Evolutionary conservation across 2,797 vertebrate species (phyloP).

Genomic region (Leptodactylus fallax): DNA sequence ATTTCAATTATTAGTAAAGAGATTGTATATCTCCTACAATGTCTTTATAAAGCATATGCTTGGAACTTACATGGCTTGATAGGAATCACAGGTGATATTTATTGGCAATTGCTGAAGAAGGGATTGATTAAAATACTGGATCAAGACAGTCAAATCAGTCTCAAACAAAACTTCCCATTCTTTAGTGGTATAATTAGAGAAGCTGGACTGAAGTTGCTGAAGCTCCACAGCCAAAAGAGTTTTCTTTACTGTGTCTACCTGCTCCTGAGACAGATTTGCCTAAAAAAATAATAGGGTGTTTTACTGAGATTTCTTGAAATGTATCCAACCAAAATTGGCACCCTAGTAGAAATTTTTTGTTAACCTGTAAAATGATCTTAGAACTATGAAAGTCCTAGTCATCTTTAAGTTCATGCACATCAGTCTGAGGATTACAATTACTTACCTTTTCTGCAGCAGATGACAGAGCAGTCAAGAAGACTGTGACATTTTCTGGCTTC

Average conservation of each 20-base stretch:
- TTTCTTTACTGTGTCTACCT: conserved; percentile 6
- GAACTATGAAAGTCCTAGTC: too few species aligned
- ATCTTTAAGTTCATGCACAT: too few species aligned
- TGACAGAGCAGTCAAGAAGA: not conserved
- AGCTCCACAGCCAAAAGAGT: not conserved
- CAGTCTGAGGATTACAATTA: not conserved
- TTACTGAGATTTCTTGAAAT: not conserved
- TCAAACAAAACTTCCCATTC: conserved; percentile 10
- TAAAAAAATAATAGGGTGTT: not conserved
- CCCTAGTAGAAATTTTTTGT: too few species aligned
- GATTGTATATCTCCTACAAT: not conserved
- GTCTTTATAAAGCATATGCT: not conserved
- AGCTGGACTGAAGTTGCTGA: not conserved
- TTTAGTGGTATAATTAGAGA: not conserved
- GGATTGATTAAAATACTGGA: not conserved
- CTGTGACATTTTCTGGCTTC: not conserved
- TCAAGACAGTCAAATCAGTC: not conserved
- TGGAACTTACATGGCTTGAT: conserved; percentile 49
- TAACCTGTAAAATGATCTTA: too few species aligned
- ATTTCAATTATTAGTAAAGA: not conserved
- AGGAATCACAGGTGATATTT: not conserved
- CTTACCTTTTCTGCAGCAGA: conserved; percentile 33
- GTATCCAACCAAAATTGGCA: not conserved
- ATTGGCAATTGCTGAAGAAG: conserved; percentile 21
- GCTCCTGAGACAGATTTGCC: conserved; percentile 4